Evolutionary conservation across 2,888 invertebrate species (phyloP).

Genomic region (Plebejus argus): DNA sequence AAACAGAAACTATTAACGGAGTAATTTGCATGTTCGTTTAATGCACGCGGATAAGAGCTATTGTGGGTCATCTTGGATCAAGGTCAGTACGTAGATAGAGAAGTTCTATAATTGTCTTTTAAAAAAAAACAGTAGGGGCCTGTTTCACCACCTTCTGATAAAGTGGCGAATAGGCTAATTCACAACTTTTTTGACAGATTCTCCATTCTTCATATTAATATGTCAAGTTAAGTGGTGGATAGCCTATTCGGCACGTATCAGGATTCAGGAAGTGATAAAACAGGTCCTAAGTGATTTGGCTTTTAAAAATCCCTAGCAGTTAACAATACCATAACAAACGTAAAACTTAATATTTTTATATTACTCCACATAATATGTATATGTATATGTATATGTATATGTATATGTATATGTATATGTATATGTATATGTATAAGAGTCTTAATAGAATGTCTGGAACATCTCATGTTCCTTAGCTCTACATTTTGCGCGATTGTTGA

Average conservation of each 20-base stretch:
- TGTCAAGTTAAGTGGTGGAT: too few relatives aligned
- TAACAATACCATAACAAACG: neutral
- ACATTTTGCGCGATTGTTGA: conserved; percentile 33
- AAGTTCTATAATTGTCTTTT: neutral
- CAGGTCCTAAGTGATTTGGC: neutral
- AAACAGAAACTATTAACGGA: conserved; percentile 7
- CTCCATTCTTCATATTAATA: too few relatives aligned
- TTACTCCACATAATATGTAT: too few relatives aligned
- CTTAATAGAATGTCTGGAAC: neutral
- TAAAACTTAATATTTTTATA: neutral
- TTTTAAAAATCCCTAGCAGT: neutral
- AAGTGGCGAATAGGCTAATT: too few relatives aligned
- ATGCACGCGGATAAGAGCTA: conserved; percentile 21
- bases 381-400: too few relatives aligned
- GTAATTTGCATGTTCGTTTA: conserved; percentile 22
- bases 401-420: too few relatives aligned
- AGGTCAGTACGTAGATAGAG: conserved; percentile 26
- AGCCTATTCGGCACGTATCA: too few relatives aligned
- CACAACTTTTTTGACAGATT: too few relatives aligned
- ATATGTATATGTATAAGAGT: too few relatives aligned
- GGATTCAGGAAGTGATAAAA: too few relatives aligned
- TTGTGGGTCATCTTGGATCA: conserved; percentile 34
- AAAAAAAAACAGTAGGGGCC: neutral
- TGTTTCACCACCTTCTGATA: too few relatives aligned
- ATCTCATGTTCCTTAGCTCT: neutral